Base-by-base conservation (phyloP, 2,888 invertebrate species). In the Euspilapteryx auroguttella region DNA sequence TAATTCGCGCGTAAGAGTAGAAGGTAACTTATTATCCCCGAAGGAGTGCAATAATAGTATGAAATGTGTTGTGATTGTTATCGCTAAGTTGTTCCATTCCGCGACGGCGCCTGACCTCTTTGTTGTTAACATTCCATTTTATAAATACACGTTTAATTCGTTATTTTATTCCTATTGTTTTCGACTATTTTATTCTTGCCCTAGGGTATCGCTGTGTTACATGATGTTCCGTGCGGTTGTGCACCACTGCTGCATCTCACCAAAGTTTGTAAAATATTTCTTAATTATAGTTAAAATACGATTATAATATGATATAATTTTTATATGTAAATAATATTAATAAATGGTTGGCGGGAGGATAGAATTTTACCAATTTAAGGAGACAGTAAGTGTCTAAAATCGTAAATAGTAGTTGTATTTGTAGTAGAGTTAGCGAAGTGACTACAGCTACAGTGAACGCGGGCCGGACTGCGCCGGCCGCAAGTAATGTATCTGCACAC, bases 181-280 rank as follows among this genome's bases (percentile, higher is more conserved):
- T 27, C 29, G 26, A 25, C 28, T 35, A 39, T 35, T 32, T 33
- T 33, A 34, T 33, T 36, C 41, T 37, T 40, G 38, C 31, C 29
- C 34, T 28, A 34, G 31, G 34, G 28, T 33, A 31, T 32, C 24
- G 21, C 23, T 31, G 24, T 28, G 23, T 24, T 28, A 28, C 14
- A 17, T 20, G 13, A 27, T 25, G 25, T 25, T n/a, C n/a, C n/a
- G n/a, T n/a, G n/a, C n/a, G n/a, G n/a, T n/a, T n/a, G n/a, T n/a
- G n/a, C n/a, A n/a, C 51, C 52, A 65, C 57, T 62, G 61, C 55
- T 64, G 64, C 66, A 61, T 66, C 58, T 68, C 71, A 75, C 73
- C 73, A 75, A 75, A 75, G 73, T 75, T 71, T 75, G 73, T 75
- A 73, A 71, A 66, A 69, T 71, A 71, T 64, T 63, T 68, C 66